Evolutionary conservation across 2,888 invertebrate species (phyloP), one percentile per base, ranked within the genome.

Genomic region (Linnaemya tessellans): DNA sequence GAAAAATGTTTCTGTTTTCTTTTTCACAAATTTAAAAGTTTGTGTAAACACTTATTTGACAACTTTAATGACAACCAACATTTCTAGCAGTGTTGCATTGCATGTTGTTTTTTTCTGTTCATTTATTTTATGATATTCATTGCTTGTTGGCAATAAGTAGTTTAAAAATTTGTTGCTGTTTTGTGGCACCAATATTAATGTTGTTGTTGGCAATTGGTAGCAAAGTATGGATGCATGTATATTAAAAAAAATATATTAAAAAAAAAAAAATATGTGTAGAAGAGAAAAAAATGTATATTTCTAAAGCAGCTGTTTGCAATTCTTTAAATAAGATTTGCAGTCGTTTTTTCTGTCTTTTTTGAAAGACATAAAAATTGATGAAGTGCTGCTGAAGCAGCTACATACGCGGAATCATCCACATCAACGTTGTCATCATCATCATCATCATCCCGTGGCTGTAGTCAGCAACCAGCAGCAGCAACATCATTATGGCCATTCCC

Each of bases 291-390:
- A 73, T 56, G n/a, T 56, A 38, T 58, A 75, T 79, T 82, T 82
- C 51, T 82, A 58, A 51, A 80, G 85, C 85, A 85, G 85, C 85
- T 85, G 85, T 85, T 85, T 85, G 79, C 85, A 82, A 85, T 85
- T 85, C 85, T 82, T 85, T 82, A 82, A 80, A 85, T 60, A 80
- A 82, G 82, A 80, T 84, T 84, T 79, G 82, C 65, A 75, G 67
- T 56, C 62, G 64, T 74, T 84, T n/a, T 4, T 68, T 41, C 30
- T 38, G 43, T 1, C 71, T 73, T 70, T 67, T 51, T 22, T 67
- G 56, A 84, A 86, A 87, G 85, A 87, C 87, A 87, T 87, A 87
- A 87, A 87, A 87, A 87, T 87, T 87, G 87, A 87, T 87, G 86
- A 87, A 87, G 87, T 87, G 87, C 87, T 86, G 86, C 78, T 86